phyloP scores from a whole-genome alignment of 2,113 vertebrate genomes.

The Myotis brandtii region DNA sequence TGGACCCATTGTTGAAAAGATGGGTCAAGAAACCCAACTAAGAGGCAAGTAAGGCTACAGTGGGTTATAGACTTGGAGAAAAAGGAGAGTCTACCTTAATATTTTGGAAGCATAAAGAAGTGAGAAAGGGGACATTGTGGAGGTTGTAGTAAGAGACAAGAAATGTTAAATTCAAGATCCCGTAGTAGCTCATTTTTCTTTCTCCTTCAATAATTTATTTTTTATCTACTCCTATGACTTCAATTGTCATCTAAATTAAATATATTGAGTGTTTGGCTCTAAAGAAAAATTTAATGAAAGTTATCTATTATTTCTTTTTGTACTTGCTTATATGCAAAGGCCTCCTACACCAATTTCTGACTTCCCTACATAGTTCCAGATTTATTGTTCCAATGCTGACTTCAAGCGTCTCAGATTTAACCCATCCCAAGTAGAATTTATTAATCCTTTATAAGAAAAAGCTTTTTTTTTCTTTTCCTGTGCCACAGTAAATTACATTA shows the following conservation, averaged over 20 bases:
- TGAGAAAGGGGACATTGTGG: not conserved
- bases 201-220: not conserved
- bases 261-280: not conserved
- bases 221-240: not conserved
- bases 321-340: constrained; percentile 11
- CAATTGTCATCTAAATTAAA: not conserved
- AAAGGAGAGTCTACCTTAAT: not conserved
- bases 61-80: not conserved
- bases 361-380: not conserved
- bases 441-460: not conserved
- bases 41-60: not conserved
- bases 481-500: not conserved
- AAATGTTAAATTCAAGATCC: not conserved
- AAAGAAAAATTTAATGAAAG: not conserved
- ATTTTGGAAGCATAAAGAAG: not conserved
- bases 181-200: not conserved
- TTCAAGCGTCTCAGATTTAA: not conserved
- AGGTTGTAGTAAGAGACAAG: not conserved
- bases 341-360: not conserved
- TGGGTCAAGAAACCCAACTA: not conserved
- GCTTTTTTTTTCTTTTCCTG: not conserved
- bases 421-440: not conserved
- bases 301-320: not conserved
- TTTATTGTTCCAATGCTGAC: not conserved
- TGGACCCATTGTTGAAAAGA: not conserved